phyloP scores from a whole-genome alignment of 2,113 vertebrate genomes.

The Rhinogobius similis region DNA sequence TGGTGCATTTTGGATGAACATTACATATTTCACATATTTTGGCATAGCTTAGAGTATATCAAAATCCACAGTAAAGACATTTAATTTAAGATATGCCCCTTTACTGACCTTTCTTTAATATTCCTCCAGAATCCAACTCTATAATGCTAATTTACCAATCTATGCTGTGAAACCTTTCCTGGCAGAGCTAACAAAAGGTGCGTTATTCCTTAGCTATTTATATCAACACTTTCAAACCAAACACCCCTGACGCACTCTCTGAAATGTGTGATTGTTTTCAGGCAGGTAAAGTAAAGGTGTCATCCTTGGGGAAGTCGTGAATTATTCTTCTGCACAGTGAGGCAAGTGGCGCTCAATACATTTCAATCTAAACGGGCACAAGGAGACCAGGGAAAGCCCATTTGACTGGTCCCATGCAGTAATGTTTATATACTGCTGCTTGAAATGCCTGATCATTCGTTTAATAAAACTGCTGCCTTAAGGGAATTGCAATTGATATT shows the following conservation, averaged over 20 bases:
- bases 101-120: background rate
- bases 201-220: constrained; percentile 16
- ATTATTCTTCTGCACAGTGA: constrained; percentile 38
- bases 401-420: constrained; percentile 7
- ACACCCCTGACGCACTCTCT: constrained; percentile 23
- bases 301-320: constrained; percentile 43
- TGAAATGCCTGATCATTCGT: constrained; percentile 49
- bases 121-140: background rate
- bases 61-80: background rate
- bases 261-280: constrained; percentile 53
- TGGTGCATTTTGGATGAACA: background rate
- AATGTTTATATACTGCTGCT: constrained; percentile 18
- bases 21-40: too few species aligned
- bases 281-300: constrained; percentile 58
- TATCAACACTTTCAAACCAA: constrained; percentile 12
- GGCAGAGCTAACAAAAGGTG: constrained; percentile 10
- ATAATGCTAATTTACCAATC: background rate
- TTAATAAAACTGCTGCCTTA: constrained; percentile 44
- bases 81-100: background rate
- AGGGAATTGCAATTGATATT: constrained; percentile 61
- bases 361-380: constrained; percentile 43
- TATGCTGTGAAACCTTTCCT: background rate
- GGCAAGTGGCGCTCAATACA: constrained; percentile 31
- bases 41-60: too few species aligned
- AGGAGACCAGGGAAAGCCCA: constrained; percentile 21